Evolutionary conservation across 2,797 vertebrate genomes (phyloP).

Genomic region (Valencia hispanica): DNA sequence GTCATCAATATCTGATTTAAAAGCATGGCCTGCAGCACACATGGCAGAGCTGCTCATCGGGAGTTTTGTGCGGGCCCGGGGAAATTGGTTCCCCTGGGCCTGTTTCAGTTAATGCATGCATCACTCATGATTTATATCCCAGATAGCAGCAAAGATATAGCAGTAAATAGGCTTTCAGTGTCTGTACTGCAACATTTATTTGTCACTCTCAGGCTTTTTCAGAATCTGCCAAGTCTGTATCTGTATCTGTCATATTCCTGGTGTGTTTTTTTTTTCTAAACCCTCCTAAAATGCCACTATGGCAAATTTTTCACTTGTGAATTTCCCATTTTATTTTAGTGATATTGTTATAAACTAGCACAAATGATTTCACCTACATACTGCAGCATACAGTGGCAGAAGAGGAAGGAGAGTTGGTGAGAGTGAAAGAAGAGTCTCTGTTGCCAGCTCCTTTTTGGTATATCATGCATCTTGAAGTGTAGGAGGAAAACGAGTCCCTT

Average conservation of each 20-base stretch:
- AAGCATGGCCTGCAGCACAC: conserved; percentile 54
- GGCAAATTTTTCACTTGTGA: conserved; percentile 6
- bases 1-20: conserved; percentile 75
- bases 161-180: conserved; percentile 36
- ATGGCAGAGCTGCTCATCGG: conserved; percentile 50
- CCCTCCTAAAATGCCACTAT: conserved; percentile 5
- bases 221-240: conserved; percentile 34
- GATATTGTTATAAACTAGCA: conserved; percentile 10
- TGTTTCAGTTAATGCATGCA: conserved; percentile 63
- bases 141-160: conserved; percentile 48
- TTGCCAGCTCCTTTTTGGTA: conserved; percentile 12
- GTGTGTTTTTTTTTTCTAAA: conserved; percentile 12
- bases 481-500: conserved; percentile 20
- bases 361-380: conserved; percentile 4
- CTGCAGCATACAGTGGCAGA: neutral
- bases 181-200: conserved; percentile 41
- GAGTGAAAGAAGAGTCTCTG: neutral
- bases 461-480: conserved; percentile 4
- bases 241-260: conserved; percentile 37
- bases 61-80: conserved; percentile 55
- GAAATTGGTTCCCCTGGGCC: conserved; percentile 51
- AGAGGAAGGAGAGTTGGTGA: conserved; percentile 4
- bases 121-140: conserved; percentile 59
- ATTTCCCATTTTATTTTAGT: conserved; percentile 22
- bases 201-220: conserved; percentile 27